phyloP scores from a whole-genome alignment of 2,113 vertebrate species.

The Seriola quinqueradiata region DNA sequence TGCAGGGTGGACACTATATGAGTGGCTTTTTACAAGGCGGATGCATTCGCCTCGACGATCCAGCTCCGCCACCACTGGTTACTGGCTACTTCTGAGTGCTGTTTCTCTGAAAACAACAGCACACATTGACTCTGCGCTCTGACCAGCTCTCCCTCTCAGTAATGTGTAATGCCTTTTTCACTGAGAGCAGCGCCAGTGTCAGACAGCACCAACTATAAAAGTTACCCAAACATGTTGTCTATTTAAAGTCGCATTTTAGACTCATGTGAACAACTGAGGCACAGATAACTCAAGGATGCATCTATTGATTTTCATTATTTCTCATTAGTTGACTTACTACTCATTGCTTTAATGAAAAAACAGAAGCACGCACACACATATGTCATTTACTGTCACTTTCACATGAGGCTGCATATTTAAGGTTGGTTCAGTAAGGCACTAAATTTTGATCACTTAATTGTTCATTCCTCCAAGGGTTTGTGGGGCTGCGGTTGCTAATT shows the following conservation, averaged over 20 bases:
- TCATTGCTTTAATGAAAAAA: conserved; percentile 31
- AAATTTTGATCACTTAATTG: conserved; percentile 52
- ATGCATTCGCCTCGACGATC: conserved; percentile 60
- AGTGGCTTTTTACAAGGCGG: conserved; percentile 71
- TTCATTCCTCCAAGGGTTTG: conserved; percentile 40
- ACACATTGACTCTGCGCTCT: not conserved
- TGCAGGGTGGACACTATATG: conserved; percentile 71
- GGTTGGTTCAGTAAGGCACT: conserved; percentile 20
- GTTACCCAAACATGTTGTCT: conserved; percentile 20
- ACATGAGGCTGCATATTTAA: conserved; percentile 34
- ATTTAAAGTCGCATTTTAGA: conserved; percentile 27
- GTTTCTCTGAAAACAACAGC: conserved; percentile 39
- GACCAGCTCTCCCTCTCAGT: conserved; percentile 4
- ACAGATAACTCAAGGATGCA: too few relatives aligned
- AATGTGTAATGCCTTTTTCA: conserved; percentile 15
- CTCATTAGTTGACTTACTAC: conserved; percentile 3
- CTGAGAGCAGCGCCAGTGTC: conserved; percentile 24
- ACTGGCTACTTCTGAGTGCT: conserved; percentile 34
- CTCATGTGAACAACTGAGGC: not conserved
- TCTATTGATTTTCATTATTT: not conserved
- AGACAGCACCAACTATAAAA: conserved; percentile 26
- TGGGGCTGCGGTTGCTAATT: conserved; percentile 27
- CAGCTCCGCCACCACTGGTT: conserved; percentile 1
- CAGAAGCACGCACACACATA: conserved; percentile 10
- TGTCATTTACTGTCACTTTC: conserved; percentile 33